Conservation (phyloP, 2,888 invertebrate genomes). For the Leptopterna dolabrata region DNA sequence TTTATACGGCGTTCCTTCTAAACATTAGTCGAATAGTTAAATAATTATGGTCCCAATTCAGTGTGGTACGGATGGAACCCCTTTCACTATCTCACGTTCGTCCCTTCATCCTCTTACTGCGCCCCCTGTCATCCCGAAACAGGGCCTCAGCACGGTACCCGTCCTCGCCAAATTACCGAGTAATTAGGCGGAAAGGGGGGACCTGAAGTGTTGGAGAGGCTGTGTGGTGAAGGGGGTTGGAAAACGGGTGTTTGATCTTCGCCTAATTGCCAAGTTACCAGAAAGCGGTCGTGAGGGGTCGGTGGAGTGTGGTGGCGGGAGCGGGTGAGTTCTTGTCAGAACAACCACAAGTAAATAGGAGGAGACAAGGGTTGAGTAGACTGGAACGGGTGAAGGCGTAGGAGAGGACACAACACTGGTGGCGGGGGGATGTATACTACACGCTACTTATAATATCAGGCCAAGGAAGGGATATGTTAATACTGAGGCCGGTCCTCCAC, state of each 20-base stretch:
- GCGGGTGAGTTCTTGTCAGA: neutral
- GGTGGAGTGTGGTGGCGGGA: neutral
- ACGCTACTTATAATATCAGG: too few species aligned
- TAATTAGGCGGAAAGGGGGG: neutral
- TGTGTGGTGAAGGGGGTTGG: too few species aligned
- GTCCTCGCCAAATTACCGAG: neutral
- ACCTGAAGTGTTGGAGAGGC: neutral
- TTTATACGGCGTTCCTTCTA: too few species aligned
- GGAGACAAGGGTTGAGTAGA: neutral
- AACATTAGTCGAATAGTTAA: too few species aligned
- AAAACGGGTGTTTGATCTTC: conserved; percentile 18
- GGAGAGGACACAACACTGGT: too few species aligned
- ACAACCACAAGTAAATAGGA: neutral
- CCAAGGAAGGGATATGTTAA: too few species aligned
- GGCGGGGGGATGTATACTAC: too few species aligned
- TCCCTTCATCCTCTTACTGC: neutral
- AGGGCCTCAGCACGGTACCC: neutral
- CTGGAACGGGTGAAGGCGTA: too few species aligned
- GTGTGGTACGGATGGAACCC: too few species aligned
- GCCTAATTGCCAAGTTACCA: conserved; percentile 26
- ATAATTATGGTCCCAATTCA: too few species aligned
- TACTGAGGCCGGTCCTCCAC: too few species aligned
- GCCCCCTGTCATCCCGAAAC: neutral
- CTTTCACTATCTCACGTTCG: too few species aligned
- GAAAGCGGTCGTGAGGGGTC: neutral